These are phyloP conservation scores for Dryobates pubescens DNA, from an alignment of 2,797 vertebrate species.

Conservation along the genomic window DNA sequence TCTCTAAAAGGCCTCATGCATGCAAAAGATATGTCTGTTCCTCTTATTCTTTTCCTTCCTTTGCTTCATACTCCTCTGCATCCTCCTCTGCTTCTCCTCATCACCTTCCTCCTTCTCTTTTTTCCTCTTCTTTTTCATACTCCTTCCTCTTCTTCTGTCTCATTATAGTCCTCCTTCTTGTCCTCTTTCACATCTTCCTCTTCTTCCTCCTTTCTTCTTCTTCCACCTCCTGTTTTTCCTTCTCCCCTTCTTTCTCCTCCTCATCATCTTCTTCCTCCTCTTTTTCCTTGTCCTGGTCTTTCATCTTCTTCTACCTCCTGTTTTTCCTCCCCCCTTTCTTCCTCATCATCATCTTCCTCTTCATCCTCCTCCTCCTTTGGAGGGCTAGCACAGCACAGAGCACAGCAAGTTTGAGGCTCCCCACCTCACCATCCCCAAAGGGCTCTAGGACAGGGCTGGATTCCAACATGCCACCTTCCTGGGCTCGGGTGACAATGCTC, in stretches of 20 bases:
- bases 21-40: rapidly evolving
- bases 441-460: rapidly evolving
- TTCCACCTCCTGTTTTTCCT: rapidly evolving
- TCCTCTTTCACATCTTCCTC: rapidly evolving
- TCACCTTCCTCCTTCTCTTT: neutral
- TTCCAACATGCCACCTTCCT: rapidly evolving
- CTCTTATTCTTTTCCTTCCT: rapidly evolving
- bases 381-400: neutral
- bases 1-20: neutral
- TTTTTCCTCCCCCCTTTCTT: rapidly evolving
- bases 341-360: neutral
- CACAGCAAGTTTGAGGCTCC: neutral
- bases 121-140: rapidly evolving
- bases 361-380: neutral
- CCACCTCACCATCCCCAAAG: neutral
- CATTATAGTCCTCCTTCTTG: neutral
- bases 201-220: rapidly evolving
- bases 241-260: rapidly evolving
- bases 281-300: rapidly evolving
- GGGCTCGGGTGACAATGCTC: neutral
- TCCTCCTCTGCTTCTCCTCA: neutral
- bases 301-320: rapidly evolving
- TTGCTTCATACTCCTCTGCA: rapidly evolving
- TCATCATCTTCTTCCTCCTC: neutral
- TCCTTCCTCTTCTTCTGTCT: rapidly evolving